Conservation (phyloP, 1,140 invertebrate species). For the Tetranychus cinnabarinus region DNA sequence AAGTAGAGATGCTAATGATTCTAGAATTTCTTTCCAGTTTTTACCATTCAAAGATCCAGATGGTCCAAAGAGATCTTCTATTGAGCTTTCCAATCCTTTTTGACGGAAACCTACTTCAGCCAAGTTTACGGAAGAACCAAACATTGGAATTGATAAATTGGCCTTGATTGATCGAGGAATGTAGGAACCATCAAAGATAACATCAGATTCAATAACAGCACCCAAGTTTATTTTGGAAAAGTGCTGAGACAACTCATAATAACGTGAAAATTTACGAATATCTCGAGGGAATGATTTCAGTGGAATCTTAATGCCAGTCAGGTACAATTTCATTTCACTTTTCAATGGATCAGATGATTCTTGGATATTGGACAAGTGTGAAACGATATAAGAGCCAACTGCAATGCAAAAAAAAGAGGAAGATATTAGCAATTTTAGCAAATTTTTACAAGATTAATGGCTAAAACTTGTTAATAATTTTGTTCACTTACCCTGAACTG, state of each 20-base stretch:
- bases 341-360: neutral
- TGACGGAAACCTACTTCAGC: neutral
- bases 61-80: neutral
- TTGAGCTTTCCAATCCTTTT: neutral
- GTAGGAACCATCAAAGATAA: neutral
- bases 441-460: neutral
- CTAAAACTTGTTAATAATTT: neutral
- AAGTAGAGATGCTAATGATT: neutral
- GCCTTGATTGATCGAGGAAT: neutral
- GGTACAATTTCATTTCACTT: neutral
- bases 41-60: neutral
- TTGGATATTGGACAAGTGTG: neutral
- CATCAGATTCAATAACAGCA: neutral
- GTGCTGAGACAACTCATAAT: neutral
- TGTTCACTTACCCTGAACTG: neutral
- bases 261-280: neutral
- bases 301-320: neutral
- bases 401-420: neutral
- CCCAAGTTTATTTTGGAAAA: neutral
- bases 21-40: neutral
- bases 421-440: neutral
- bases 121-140: neutral
- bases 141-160: neutral
- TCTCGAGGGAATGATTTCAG: neutral
- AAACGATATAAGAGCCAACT: neutral